These are phyloP conservation scores for Vollenhovia emeryi DNA, from an alignment of 1,140 invertebrate genomes.

Conservation along the genomic window DNA sequence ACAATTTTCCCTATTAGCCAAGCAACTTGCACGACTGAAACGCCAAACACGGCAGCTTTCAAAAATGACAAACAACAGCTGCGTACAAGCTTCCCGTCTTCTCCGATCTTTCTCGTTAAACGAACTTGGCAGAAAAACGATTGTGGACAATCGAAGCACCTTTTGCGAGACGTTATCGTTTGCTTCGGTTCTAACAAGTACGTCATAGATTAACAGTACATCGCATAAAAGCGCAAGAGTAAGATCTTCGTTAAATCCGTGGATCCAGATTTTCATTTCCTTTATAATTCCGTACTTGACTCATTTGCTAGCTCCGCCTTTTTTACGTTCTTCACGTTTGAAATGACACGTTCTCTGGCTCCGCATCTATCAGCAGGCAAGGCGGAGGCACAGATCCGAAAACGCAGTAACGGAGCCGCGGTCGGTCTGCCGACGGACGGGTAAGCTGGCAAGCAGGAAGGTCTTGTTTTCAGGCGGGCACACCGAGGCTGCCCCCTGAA, in stretches of 20 bases:
- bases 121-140: not conserved
- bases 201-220: not conserved
- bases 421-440: slow-evolving; percentile 10
- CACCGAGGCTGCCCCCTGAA: slow-evolving; percentile 79
- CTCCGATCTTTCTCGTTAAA: not conserved
- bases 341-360: not conserved
- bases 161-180: not conserved
- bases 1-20: slow-evolving; percentile 49
- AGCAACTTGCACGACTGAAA: slow-evolving; percentile 10
- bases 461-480: slow-evolving; percentile 76
- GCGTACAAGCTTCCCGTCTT: not conserved
- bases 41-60: slow-evolving; percentile 4
- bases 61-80: slow-evolving; percentile 24
- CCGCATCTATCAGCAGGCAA: not conserved
- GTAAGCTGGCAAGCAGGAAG: slow-evolving; percentile 60
- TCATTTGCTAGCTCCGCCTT: not conserved
- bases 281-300: not conserved
- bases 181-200: not conserved
- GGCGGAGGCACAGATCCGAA: not conserved
- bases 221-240: not conserved
- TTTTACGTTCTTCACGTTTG: not conserved
- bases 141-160: not conserved
- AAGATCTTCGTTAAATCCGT: no score
- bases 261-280: not conserved
- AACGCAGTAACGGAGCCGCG: slow-evolving; percentile 12